Evolutionary conservation across 2,888 invertebrate genomes (phyloP).

Genomic region (Entomobrya multifasciata): DNA sequence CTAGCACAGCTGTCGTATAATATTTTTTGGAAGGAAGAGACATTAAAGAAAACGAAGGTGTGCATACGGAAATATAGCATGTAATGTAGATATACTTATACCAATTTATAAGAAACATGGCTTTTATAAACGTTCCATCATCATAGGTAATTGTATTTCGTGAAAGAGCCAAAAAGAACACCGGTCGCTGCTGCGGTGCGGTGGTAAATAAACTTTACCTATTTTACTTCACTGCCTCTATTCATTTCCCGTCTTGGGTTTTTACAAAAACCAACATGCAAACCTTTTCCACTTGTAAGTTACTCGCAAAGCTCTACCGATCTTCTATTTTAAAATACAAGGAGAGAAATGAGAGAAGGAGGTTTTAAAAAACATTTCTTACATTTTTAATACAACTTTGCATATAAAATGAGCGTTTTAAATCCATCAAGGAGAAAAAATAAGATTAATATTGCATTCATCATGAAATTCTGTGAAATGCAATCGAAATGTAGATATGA

Average conservation of each 20-base stretch:
- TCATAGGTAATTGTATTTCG: slow-evolving; percentile 13
- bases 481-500: too few relatives aligned
- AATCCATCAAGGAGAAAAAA: neutral
- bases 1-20: slow-evolving; percentile 57
- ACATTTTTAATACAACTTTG: neutral
- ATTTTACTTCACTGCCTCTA: too few relatives aligned
- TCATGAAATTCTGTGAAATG: too few relatives aligned
- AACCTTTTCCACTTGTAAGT: too few relatives aligned
- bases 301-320: too few relatives aligned
- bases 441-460: neutral
- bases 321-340: too few relatives aligned
- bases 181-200: too few relatives aligned
- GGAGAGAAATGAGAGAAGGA: too few relatives aligned
- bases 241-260: slow-evolving; percentile 20
- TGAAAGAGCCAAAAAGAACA: neutral
- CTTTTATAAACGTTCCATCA: neutral
- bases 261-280: slow-evolving; percentile 16
- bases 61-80: neutral
- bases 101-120: neutral
- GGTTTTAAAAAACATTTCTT: neutral
- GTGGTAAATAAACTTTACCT: slow-evolving; percentile 21
- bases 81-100: too few relatives aligned
- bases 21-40: slow-evolving; percentile 22
- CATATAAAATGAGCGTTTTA: neutral
- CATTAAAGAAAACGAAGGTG: slow-evolving; percentile 24